These are phyloP conservation scores for Augochlorella aurata DNA, from an alignment of 2,888 invertebrate species.

Conservation along the genomic window DNA sequence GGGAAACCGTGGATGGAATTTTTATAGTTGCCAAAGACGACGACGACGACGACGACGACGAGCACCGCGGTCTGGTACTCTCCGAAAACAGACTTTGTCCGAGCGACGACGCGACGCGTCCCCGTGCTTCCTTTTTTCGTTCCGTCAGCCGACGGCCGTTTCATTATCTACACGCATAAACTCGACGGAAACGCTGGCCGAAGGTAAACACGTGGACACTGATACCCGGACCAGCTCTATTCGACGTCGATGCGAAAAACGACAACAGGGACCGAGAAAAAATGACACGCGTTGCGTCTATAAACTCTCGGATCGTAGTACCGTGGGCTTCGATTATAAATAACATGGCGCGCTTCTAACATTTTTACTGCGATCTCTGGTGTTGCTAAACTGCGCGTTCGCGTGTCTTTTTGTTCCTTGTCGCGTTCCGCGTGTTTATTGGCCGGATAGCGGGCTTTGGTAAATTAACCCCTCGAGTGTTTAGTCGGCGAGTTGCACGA, in stretches of 20 bases:
- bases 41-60: no score
- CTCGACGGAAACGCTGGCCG: constrained; percentile 25
- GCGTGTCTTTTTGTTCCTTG: no score
- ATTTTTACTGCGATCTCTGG: not conserved
- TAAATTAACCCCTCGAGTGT: no score
- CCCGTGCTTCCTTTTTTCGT: not conserved
- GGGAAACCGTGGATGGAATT: constrained; percentile 68
- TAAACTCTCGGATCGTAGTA: not conserved
- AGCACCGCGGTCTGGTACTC: constrained; percentile 19
- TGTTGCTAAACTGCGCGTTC: no score
- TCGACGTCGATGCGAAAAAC: not conserved
- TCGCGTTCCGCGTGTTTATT: no score
- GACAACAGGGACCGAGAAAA: not conserved
- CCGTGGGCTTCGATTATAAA: not conserved
- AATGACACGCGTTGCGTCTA: not conserved
- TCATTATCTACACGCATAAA: constrained; percentile 53
- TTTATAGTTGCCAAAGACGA: constrained; percentile 54
- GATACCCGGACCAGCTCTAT: not conserved
- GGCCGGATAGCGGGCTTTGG: no score
- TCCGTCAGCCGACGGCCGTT: constrained; percentile 1
- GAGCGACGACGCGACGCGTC: not conserved
- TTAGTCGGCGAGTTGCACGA: no score
- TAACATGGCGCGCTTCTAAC: no score
- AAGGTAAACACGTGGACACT: constrained; percentile 29
- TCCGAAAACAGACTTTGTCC: constrained; percentile 35